A percentile compares a stretch with the other conserved stretches of the same genome.
These are phyloP conservation scores for Zingel zingel DNA, from an alignment of 2,113 vertebrate species.

Conservation along the genomic window DNA sequence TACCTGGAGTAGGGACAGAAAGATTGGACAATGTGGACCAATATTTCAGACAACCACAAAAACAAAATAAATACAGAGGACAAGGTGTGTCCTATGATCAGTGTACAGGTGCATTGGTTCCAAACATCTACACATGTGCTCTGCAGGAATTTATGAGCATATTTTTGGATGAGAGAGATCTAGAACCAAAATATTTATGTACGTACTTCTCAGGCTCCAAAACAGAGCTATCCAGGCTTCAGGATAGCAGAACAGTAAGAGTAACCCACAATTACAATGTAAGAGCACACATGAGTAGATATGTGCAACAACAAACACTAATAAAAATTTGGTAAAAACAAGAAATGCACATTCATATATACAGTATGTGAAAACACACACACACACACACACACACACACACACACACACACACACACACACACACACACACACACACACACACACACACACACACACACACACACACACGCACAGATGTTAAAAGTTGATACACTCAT, in stretches of 20 bases:
- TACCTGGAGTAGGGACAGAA: slow-evolving; percentile 81
- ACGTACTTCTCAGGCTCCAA: background rate
- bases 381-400: no score
- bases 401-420: no score
- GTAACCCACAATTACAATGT: background rate
- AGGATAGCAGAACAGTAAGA: background rate
- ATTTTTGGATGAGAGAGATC: background rate
- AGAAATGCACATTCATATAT: background rate
- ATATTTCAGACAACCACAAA: background rate
- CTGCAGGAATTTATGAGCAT: background rate
- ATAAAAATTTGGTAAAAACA: background rate
- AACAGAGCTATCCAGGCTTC: slow-evolving; percentile 13
- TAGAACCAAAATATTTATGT: background rate
- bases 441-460: no score
- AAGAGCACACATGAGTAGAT: background rate
- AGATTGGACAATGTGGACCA: background rate
- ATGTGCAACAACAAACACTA: background rate
- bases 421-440: no score
- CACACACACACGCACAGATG: no score
- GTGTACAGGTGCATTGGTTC: background rate
- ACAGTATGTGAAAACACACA: no score
- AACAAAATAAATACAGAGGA: background rate
- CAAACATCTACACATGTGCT: slow-evolving; percentile 1
- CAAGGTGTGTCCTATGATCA: background rate
- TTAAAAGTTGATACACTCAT: no score